Conservation (phyloP, 2,797 vertebrate species). For the Anableps anableps region DNA sequence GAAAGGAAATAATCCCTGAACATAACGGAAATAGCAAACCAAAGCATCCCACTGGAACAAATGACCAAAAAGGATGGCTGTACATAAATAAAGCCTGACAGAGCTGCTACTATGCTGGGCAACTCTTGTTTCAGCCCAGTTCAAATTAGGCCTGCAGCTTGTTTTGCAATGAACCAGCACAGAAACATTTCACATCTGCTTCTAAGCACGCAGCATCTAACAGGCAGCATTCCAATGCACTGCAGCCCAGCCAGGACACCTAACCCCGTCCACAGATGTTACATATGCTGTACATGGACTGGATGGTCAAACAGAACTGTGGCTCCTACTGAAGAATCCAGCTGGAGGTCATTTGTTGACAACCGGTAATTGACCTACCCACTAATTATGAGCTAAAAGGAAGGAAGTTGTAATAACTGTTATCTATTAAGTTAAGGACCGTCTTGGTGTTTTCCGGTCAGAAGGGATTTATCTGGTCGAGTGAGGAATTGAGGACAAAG, state of each 20-base stretch:
- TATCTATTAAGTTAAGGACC: neutral
- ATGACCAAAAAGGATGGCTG: neutral
- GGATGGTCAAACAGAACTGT: slow-evolving; percentile 1
- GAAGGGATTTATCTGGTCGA: neutral
- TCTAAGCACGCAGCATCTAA: slow-evolving; percentile 48
- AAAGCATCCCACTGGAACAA: neutral
- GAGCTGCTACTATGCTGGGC: neutral
- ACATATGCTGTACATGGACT: neutral
- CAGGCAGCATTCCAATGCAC: slow-evolving; percentile 44
- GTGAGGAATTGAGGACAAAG: no score
- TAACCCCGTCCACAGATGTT: neutral
- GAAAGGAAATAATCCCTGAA: neutral
- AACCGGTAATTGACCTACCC: neutral
- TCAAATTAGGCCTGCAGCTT: slow-evolving; percentile 63
- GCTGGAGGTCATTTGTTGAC: neutral
- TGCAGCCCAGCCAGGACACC: slow-evolving; percentile 29
- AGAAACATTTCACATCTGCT: slow-evolving; percentile 32
- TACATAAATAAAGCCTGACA: neutral
- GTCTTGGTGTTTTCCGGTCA: neutral
- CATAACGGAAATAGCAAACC: neutral
- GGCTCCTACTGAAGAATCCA: slow-evolving; percentile 10
- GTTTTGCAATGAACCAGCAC: slow-evolving; percentile 53
- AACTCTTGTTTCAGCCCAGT: neutral
- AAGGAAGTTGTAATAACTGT: neutral
- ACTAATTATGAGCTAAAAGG: neutral